Evolutionary conservation across 1,140 invertebrate genomes (phyloP).

Genomic region (Drosophila teissieri): DNA sequence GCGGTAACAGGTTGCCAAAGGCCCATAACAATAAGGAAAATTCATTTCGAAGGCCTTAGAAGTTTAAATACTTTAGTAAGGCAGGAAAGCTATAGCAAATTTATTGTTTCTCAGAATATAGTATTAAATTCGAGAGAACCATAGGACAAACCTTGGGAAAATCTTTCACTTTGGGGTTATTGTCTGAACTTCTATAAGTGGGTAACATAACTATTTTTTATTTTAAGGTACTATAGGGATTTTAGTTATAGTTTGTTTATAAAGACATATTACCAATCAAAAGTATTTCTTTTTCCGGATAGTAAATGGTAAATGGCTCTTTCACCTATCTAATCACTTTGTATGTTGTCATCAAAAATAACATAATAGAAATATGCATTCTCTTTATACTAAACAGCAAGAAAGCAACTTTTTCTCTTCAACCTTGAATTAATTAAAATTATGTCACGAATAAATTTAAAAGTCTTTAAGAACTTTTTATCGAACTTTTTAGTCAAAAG

Average conservation of each 20-base stretch:
- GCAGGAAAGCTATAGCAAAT: background rate
- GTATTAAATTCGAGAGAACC: too few species aligned
- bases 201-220: too few species aligned
- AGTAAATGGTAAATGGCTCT: background rate
- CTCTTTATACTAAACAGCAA: background rate
- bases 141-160: too few species aligned
- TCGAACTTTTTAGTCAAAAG: background rate
- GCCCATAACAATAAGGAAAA: background rate
- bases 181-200: too few species aligned
- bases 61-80: too few species aligned
- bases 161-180: too few species aligned
- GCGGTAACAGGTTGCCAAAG: constrained; percentile 56
- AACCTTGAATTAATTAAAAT: background rate
- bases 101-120: background rate
- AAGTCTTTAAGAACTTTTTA: constrained; percentile 8
- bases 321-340: too few species aligned
- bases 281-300: too few species aligned
- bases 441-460: background rate
- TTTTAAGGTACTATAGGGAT: too few species aligned
- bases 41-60: background rate
- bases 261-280: too few species aligned
- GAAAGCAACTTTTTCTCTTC: background rate
- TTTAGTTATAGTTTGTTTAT: too few species aligned
- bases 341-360: too few species aligned
- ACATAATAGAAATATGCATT: background rate